Conservation (phyloP, 2,113 vertebrate species). For the Sarotherodon lohbergeri region DNA sequence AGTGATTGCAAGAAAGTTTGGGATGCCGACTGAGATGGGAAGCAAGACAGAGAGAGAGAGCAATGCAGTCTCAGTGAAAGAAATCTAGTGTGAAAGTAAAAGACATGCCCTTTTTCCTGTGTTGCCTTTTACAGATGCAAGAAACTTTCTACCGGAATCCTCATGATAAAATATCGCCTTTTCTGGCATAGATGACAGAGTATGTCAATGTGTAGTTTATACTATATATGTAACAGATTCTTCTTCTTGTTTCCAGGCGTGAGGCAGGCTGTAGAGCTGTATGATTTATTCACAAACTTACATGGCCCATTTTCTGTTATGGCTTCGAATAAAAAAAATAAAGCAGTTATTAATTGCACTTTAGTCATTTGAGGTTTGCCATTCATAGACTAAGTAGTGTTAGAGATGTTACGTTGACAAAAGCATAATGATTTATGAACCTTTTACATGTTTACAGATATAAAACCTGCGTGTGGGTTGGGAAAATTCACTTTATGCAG, state of each 20-base stretch:
- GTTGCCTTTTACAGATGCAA: not conserved
- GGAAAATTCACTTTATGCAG: not conserved
- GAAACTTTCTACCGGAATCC: not conserved
- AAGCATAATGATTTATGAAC: not conserved
- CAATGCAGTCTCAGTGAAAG: not conserved
- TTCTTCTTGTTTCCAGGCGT: not conserved
- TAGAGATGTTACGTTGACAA: not conserved
- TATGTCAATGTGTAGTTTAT: not conserved
- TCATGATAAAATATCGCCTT: not conserved
- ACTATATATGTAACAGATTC: not conserved
- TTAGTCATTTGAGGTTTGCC: not conserved
- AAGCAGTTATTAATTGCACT: not conserved
- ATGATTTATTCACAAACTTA: not conserved
- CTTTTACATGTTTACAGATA: not conserved
- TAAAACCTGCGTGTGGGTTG: not conserved
- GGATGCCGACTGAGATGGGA: not conserved
- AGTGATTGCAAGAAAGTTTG: not conserved
- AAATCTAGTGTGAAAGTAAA: not conserved
- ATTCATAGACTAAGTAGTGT: not conserved
- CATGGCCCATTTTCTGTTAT: not conserved
- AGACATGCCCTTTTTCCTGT: not conserved
- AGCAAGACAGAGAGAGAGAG: not conserved
- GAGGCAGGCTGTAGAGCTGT: not conserved
- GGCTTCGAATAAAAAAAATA: not conserved
- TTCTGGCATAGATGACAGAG: not conserved